phyloP scores from a whole-genome alignment of 2,797 vertebrate genomes.

The Malacoraja senta region DNA sequence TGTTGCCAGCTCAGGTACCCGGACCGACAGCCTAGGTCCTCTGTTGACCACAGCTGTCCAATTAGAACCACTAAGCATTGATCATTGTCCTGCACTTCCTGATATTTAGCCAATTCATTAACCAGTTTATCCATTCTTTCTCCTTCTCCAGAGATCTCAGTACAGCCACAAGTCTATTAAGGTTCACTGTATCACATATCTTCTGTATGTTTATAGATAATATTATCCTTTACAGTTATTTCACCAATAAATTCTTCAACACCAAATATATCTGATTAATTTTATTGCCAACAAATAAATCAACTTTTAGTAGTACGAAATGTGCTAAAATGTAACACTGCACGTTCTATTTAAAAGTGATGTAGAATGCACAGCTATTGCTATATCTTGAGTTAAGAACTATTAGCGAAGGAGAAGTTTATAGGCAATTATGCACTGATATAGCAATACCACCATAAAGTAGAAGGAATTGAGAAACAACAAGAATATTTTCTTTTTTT shows the following conservation, averaged over 20 bases:
- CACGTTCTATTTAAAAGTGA: too few species aligned
- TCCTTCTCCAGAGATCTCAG: constrained; percentile 4
- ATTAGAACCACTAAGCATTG: background rate
- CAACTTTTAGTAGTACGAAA: too few species aligned
- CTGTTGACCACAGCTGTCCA: constrained; percentile 12
- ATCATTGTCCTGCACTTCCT: background rate
- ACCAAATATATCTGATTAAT: background rate
- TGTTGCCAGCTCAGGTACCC: background rate
- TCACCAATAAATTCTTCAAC: background rate
- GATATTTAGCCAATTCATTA: constrained; percentile 2
- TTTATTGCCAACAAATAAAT: background rate
- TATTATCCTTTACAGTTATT: background rate
- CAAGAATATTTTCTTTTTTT: background rate
- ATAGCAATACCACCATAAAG: background rate
- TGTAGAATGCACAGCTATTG: too few species aligned
- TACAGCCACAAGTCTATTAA: constrained; percentile 20
- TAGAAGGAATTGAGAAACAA: background rate
- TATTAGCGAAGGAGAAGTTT: too few species aligned
- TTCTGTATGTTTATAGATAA: background rate
- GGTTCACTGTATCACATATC: constrained; percentile 1
- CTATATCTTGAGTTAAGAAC: too few species aligned
- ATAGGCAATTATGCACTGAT: background rate
- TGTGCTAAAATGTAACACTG: too few species aligned
- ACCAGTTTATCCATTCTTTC: background rate
- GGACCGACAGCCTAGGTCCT: background rate